phyloP scores from a whole-genome alignment of 1,140 invertebrate genomes.

The Heliothis subflexa region DNA sequence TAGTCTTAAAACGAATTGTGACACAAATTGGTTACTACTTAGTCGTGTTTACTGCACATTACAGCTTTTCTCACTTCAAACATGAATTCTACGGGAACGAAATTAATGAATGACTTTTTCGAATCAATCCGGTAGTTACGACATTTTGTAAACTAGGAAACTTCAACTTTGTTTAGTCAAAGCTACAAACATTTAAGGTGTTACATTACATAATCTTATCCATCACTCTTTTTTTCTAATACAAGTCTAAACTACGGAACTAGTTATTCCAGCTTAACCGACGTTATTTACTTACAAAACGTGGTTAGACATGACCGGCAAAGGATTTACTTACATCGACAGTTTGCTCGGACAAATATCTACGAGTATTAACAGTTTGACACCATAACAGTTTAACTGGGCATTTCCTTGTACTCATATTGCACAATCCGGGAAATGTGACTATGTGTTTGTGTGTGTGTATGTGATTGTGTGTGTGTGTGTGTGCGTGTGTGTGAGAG shows the following conservation, averaged over 20 bases:
- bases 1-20: no score
- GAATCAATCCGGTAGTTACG: no score
- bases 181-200: background rate
- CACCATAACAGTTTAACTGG: constrained; percentile 5
- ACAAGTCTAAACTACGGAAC: constrained; percentile 15
- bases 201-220: constrained; percentile 18
- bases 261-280: constrained; percentile 18
- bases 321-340: constrained; percentile 26
- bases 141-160: background rate
- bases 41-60: no score
- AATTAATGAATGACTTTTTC: no score
- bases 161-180: background rate
- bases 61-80: no score
- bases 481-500: background rate
- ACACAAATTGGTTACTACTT: no score
- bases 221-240: constrained; percentile 12
- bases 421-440: constrained; percentile 25
- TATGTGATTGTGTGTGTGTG: background rate
- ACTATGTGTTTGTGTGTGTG: no score
- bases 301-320: constrained; percentile 10
- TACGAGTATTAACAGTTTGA: constrained; percentile 7
- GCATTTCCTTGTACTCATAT: constrained; percentile 29
- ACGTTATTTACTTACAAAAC: constrained; percentile 31
- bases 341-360: constrained; percentile 33
- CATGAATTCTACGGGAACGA: no score